Conservation (phyloP, 1,140 invertebrate species). For the Phymorhynchus buccinoides region DNA sequence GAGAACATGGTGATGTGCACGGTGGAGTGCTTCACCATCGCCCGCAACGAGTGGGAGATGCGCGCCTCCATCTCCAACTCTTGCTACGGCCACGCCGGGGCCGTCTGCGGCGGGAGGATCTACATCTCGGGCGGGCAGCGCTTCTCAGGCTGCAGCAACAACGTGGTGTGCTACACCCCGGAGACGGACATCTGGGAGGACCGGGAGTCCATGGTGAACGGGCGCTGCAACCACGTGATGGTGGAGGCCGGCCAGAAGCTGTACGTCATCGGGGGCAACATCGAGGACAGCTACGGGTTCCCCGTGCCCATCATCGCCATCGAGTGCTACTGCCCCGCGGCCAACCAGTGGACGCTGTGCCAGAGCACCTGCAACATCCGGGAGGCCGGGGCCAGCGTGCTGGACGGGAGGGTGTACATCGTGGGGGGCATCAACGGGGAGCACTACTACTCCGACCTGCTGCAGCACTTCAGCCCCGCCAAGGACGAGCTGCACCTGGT, state of each 20-base stretch:
- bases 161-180: conserved; percentile 62
- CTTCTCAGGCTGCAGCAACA: conserved; percentile 67
- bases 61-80: conserved; percentile 64
- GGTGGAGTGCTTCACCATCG: conserved; percentile 68
- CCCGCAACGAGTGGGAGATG: conserved; percentile 69
- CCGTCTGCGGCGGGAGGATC: conserved; percentile 63
- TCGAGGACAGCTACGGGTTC: conserved; percentile 68
- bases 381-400: conserved; percentile 66
- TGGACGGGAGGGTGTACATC: conserved; percentile 67
- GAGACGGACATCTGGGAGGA: conserved; percentile 65
- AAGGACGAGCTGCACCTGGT: conserved; percentile 59
- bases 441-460: conserved; percentile 65
- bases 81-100: conserved; percentile 68
- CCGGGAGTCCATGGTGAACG: conserved; percentile 61
- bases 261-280: conserved; percentile 69
- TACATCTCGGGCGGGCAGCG: conserved; percentile 69
- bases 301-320: conserved; percentile 67
- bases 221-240: conserved; percentile 70
- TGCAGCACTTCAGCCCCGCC: conserved; percentile 60
- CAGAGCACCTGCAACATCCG: conserved; percentile 65
- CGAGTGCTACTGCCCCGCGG: conserved; percentile 61
- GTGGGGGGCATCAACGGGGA: conserved; percentile 70
- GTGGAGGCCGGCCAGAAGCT: conserved; percentile 57
- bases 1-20: conserved; percentile 72
- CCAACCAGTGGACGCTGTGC: conserved; percentile 68